Conservation (phyloP, 2,113 vertebrate species). For the Odobenus rosmarus region DNA sequence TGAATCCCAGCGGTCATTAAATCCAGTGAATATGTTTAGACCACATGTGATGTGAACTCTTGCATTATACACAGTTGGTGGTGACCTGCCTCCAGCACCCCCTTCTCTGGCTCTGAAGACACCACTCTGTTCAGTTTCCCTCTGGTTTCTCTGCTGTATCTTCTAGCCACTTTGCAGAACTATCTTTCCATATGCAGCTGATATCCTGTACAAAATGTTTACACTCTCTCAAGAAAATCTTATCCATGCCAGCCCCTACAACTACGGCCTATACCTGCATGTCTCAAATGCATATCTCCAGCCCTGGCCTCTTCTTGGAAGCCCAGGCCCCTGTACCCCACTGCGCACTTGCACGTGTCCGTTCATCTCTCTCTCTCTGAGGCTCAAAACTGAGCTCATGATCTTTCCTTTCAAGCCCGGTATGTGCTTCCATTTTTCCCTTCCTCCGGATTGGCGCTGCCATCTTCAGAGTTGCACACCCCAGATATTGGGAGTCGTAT, state of each 20-base stretch:
- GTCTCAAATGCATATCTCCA: neutral
- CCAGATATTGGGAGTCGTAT: neutral
- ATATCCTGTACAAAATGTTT: neutral
- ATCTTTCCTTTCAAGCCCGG: neutral
- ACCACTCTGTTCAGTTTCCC: neutral
- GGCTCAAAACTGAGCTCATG: neutral
- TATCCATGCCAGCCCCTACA: neutral
- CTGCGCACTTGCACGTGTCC: neutral
- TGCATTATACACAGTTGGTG: fast-evolving
- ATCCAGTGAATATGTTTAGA: neutral
- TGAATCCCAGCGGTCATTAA: neutral
- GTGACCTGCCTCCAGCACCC: neutral
- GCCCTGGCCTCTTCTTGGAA: neutral
- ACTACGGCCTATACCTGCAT: neutral
- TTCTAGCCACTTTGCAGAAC: neutral
- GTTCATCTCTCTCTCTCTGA: neutral
- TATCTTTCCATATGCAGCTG: neutral
- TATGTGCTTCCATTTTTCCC: neutral
- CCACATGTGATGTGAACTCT: neutral
- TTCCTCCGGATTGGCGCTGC: neutral
- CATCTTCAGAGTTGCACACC: fast-evolving
- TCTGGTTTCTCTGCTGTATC: neutral
- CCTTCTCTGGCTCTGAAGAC: neutral
- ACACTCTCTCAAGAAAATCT: neutral
- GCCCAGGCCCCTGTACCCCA: neutral